Evolutionary conservation across 2,797 vertebrate species (phyloP).

Genomic region (Gymnoscopelus microlampas): DNA sequence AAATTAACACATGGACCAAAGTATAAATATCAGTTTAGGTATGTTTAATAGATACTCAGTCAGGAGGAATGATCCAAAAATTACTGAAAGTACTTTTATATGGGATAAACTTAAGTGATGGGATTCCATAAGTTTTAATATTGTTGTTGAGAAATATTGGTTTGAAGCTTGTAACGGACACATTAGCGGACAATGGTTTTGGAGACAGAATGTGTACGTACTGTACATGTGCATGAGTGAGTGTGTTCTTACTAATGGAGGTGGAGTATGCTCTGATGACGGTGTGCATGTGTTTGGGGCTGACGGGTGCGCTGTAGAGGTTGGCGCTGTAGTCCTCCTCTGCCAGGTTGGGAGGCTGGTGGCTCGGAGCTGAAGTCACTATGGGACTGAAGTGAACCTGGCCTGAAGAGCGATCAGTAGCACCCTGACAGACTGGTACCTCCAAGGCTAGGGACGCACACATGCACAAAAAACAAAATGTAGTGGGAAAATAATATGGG

Average conservation of each 20-base stretch:
- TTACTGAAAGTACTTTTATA: too few relatives aligned
- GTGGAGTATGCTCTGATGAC: constrained; percentile 85
- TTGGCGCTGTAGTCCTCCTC: constrained; percentile 82
- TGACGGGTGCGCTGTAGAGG: constrained; percentile 83
- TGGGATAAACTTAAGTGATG: too few relatives aligned
- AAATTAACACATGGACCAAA: too few relatives aligned
- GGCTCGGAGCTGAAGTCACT: constrained; percentile 33
- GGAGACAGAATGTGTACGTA: too few relatives aligned
- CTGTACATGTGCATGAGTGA: not conserved
- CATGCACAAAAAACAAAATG: not conserved
- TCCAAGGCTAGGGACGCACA: constrained; percentile 48
- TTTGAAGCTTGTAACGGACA: too few relatives aligned
- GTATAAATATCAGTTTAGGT: too few relatives aligned
- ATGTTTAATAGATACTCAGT: too few relatives aligned
- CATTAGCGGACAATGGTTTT: too few relatives aligned
- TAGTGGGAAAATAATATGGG: not conserved
- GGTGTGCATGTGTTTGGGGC: constrained; percentile 75
- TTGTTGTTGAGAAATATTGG: too few relatives aligned
- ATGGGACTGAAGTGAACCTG: constrained; percentile 59
- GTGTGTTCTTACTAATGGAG: constrained; percentile 85
- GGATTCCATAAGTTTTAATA: too few relatives aligned
- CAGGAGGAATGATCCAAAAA: too few relatives aligned
- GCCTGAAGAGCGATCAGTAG: constrained; percentile 54
- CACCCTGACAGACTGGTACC: constrained; percentile 45
- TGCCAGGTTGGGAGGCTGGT: constrained; percentile 78